Base-by-base conservation (phyloP, 2,888 invertebrate species). In the Operophtera brumata region DNA sequence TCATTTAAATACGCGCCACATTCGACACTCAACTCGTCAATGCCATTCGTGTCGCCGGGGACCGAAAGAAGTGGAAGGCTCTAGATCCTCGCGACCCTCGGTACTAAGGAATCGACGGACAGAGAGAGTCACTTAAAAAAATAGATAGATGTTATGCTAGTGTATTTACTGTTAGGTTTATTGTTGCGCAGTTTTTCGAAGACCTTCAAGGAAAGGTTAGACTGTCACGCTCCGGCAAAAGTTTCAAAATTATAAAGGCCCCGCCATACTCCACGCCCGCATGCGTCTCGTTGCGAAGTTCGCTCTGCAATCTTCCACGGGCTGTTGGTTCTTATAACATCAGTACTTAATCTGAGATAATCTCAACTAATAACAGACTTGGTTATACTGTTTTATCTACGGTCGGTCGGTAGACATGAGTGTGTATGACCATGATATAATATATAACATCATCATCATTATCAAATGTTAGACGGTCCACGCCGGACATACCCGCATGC, bases 301-400 rank as follows among this genome's bases (percentile, higher is more conserved):
- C 68, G 66, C 66, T 61, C 56, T 69, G 66, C 66, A 69, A 70
- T 73, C 64, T 60, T 67, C 69, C 54, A 71, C 73, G 77, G 71
- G 59, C 67, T 54, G 75, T 59, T 76, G 68, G 47, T 50, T 63
- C 53, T 58, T 54, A 65, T 67, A 69, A 63, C 64, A 62, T 67
- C 54, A 20, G 59, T 57, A 20, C 20, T 20, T 20, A 55, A 64
- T 64, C 46, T 57, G 41, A 58, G 13, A 58, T 54, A 60, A 63
- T 59, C 36, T 42, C 32, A 26, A 25, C 12, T 47, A 47, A 56
- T 56, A 30, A 47, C 34, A 47, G 30, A 37, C 13, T 40, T 30
- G 43, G 39, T 44, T 44, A 37, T 43, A 30, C 7, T 37, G 40
- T 28, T 43, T 50, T 48, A 39, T 47, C 46, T 42, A 47, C 30